phyloP scores from a whole-genome alignment of 2,888 invertebrate species.

The Limulus polyphemus region DNA sequence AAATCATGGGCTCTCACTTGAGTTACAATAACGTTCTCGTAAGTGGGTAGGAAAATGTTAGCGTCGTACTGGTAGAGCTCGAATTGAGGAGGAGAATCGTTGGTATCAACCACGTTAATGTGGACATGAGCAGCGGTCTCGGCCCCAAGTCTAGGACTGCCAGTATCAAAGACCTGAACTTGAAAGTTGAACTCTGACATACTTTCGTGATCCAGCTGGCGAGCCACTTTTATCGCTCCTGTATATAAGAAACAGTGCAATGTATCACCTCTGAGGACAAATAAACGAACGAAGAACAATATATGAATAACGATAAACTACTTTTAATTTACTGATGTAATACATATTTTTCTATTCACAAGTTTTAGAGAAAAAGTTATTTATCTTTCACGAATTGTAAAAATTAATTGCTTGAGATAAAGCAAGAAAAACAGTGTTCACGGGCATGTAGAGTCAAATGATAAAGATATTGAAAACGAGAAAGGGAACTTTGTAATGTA shows the following conservation, averaged over 20 bases:
- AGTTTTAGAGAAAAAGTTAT: too few relatives aligned
- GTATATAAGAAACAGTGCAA: constrained; percentile 17
- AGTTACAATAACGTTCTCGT: constrained; percentile 52
- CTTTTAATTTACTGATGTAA: neutral
- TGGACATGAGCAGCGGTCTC: constrained; percentile 63
- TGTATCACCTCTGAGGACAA: neutral
- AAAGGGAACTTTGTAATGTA: too few relatives aligned
- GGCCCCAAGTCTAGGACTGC: constrained; percentile 65
- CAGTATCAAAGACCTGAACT: constrained; percentile 71
- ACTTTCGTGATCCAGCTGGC: constrained; percentile 66
- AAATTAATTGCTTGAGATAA: too few relatives aligned
- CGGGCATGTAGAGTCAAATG: too few relatives aligned
- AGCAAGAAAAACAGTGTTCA: too few relatives aligned
- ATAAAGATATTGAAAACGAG: too few relatives aligned
- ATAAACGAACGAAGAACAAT: neutral
- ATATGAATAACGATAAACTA: neutral
- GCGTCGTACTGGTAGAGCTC: constrained; percentile 56
- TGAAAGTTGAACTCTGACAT: constrained; percentile 57
- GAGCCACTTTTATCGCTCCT: constrained; percentile 63
- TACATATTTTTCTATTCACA: too few relatives aligned
- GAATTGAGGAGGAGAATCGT: constrained; percentile 70
- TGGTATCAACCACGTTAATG: constrained; percentile 78
- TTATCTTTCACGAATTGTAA: too few relatives aligned
- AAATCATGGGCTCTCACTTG: constrained; percentile 56
- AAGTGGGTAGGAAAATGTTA: constrained; percentile 69